Evolutionary conservation across 2,113 vertebrate genomes (phyloP), one percentile per base, ranked within the genome.

Genomic region (Pionites leucogaster): DNA sequence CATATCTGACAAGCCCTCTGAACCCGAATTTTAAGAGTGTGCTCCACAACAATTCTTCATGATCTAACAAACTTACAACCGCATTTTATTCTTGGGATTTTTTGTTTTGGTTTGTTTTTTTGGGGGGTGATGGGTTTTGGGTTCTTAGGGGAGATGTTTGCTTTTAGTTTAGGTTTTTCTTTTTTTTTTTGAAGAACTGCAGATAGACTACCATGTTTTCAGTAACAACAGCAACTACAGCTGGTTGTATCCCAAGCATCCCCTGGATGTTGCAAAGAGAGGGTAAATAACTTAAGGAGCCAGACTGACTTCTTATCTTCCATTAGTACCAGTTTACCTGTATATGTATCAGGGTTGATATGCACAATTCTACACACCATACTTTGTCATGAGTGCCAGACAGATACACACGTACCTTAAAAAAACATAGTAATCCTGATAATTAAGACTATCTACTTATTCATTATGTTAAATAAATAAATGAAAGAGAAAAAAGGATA

Each of bases 21-120:
- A 82, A 44, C 47, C 3, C 19, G 17, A 20, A 50, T 75, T 69
- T 84, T 77, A 81, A 53, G 28, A 70, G 10, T 75, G 35, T 5
- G 74, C 29, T 82, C 18, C 23, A 63, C 7, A 78, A 8, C 2
- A 86, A n/a, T 50, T 53, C 19, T 70, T 74, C 9, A 5, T 37
- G 39, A n/a, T 14, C 53, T 64, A 93, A 72, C 13, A 17, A 72
- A 64, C 10, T 47, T 13, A 3, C 33, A 35, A 47, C 3, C 39
- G 7, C 9, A 4, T 5, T 23, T 24, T 50, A 17, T 39, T 3
- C 11, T 57, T 0, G 3, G 33, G 9, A 0, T 1, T 1, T 2
- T 27, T 44, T 33, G 33, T 59, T 59, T 23, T 20, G 14, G 5
- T 59, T 63, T 19, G 15, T 3, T 6, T 16, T 84, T 84, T 62